A percentile compares a stretch with the other conserved stretches of the same genome.
These are phyloP conservation scores for Lycocorax pyrrhopterus DNA, from an alignment of 2,113 vertebrate genomes.

Conservation along the genomic window DNA sequence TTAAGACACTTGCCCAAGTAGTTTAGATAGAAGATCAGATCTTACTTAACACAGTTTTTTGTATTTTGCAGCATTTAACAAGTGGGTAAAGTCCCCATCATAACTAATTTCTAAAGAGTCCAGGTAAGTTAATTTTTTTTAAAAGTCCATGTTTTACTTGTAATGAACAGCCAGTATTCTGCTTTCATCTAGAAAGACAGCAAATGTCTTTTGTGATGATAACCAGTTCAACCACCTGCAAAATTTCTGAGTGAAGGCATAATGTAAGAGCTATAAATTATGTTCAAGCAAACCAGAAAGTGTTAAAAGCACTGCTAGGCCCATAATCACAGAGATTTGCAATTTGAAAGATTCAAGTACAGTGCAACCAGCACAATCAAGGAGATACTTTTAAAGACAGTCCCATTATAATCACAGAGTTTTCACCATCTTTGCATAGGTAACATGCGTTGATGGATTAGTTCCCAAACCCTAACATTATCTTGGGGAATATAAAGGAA, in stretches of 20 bases:
- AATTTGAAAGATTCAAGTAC: conserved; percentile 52
- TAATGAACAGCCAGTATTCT: background rate
- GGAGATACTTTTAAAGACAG: conserved; percentile 21
- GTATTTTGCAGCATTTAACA: background rate
- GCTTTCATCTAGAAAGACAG: background rate
- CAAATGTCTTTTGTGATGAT: conserved; percentile 21
- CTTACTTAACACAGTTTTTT: background rate
- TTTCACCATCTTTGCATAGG: conserved; percentile 45
- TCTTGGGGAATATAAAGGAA: background rate
- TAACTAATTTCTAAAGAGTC: background rate
- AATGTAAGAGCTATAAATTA: conserved; percentile 40
- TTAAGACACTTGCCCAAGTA: background rate
- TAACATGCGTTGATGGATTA: conserved; percentile 2
- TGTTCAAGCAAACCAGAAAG: conserved; percentile 36
- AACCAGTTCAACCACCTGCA: background rate
- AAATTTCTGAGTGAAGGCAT: conserved; percentile 31
- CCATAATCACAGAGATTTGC: conserved; percentile 55
- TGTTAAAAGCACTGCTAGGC: conserved; percentile 37
- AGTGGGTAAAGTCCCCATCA: background rate
- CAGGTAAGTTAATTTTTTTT: background rate
- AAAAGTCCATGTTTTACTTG: background rate
- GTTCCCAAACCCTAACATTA: background rate
- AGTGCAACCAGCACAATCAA: conserved; percentile 58
- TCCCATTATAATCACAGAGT: conserved; percentile 64
- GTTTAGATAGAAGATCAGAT: background rate